A percentile compares a stretch with the other conserved stretches of the same genome.
phyloP scores from a whole-genome alignment of 1,140 invertebrate genomes.

The Archegozetes longisetosus region DNA sequence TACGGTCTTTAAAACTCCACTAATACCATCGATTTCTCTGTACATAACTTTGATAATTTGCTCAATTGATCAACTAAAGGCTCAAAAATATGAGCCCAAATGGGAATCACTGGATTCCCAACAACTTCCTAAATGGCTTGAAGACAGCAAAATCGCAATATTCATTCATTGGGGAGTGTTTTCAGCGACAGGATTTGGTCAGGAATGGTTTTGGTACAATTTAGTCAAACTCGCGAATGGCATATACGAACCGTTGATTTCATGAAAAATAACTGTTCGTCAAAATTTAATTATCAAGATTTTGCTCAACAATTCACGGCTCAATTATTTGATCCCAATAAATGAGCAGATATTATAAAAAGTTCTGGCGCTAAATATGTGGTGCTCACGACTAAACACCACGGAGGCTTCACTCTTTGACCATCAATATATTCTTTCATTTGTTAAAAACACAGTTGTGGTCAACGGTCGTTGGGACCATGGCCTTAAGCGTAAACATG shows the following conservation, averaged over 20 bases:
- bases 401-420: slow-evolving; percentile 79
- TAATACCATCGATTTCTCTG: no score
- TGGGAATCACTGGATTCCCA: slow-evolving; percentile 71
- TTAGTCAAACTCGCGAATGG: slow-evolving; percentile 11
- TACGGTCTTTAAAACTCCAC: no score
- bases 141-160: slow-evolving; percentile 68
- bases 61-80: no score
- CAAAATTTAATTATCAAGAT: slow-evolving; percentile 32
- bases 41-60: no score
- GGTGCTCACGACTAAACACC: slow-evolving; percentile 81
- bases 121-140: slow-evolving; percentile 70
- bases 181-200: no score
- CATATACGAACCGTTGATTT: slow-evolving; percentile 23
- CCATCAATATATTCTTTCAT: slow-evolving; percentile 55
- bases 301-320: slow-evolving; percentile 31
- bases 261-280: slow-evolving; percentile 30
- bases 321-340: slow-evolving; percentile 30
- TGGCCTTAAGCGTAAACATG: slow-evolving; percentile 34
- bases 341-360: slow-evolving; percentile 30
- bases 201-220: slow-evolving; percentile 67
- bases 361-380: slow-evolving; percentile 46
- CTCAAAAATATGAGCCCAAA: slow-evolving; percentile 31
- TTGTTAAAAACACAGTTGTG: slow-evolving; percentile 36
- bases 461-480: slow-evolving; percentile 41
- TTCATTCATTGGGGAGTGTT: slow-evolving; percentile 88